Percentiles rank a stretch among this genome's conserved stretches.
These are phyloP conservation scores for Acrobasis repandana DNA, from an alignment of 2,888 invertebrate genomes.

Conservation along the genomic window DNA sequence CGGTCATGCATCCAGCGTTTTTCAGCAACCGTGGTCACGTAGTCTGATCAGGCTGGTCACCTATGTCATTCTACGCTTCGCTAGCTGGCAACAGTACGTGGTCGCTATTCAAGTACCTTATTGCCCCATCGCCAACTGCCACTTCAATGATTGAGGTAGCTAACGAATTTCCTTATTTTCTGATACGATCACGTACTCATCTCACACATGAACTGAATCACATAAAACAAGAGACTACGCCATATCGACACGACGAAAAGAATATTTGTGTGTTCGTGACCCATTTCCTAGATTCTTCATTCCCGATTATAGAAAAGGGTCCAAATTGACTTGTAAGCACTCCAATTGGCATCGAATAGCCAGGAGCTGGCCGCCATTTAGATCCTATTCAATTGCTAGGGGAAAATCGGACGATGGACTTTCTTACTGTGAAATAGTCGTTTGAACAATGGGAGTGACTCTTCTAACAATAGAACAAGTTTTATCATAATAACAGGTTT, in stretches of 20 bases:
- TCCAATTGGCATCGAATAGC: conserved; percentile 22
- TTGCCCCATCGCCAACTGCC: no score
- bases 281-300: conserved; percentile 11
- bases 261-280: neutral
- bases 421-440: conserved; percentile 8
- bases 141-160: no score
- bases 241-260: neutral
- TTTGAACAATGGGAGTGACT: neutral
- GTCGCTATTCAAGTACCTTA: no score
- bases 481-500: no score
- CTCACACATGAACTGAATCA: neutral
- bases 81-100: no score
- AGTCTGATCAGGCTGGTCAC: no score
- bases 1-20: no score
- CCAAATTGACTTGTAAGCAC: conserved; percentile 33
- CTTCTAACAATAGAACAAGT: neutral
- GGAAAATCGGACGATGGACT: conserved; percentile 13
- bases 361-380: conserved; percentile 4
- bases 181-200: no score
- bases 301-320: conserved; percentile 18
- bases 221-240: neutral
- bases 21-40: no score
- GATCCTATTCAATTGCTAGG: conserved; percentile 20
- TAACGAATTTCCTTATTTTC: no score
- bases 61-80: no score